Base-by-base conservation (phyloP, 2,888 invertebrate genomes). In the Rhaphigaster nebulosa region DNA sequence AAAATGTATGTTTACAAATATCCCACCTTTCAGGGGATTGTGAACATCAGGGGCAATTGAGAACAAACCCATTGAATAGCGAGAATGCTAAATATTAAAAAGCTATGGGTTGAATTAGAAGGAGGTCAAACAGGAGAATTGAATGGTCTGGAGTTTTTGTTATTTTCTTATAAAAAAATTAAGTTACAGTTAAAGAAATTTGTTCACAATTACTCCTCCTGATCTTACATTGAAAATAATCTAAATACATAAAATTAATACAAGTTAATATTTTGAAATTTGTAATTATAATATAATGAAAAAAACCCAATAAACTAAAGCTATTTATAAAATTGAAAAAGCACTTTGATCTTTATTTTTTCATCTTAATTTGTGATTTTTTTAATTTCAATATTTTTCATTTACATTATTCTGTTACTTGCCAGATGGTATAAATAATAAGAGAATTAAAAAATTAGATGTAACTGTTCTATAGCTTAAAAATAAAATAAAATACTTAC, bases 401-500 rank as follows among this genome's bases (percentile, higher is more conserved):
- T 65, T 65, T 65, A 29, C 18, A 10, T 60, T 60, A n/a, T 8
- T 8, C 26, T 65, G n/a, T 29, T 65, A 65, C 15, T 34, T 34
- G 4, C 18, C 6, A 70, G 20, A 34, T 70, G 1, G 2, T 20
- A 20, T 18, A 20, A 70, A 70, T 8, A 60, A 70, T 65, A 15
- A 20, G n/a, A 65, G 15, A 20, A 34, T 20, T 18, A 5, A 18
- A 29, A 70, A 34, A 10, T 5, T 20, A 34, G 20, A 34, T 34
- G 6, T 20, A 70, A 70, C 65, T 65, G 29, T 29, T 70, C 5
- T 4, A 34, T 70, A 70, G 20, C 20, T 70, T 65, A 15, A 65
- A n/a, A 29, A 29, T 8, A 70, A 70, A 70, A 65, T 18, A 34
- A 15, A 70, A 20, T 41, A 84, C n/a, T 84, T 90, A 89, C 90